A percentile compares a stretch with the other conserved stretches of the same genome.
Evolutionary conservation across 2,113 vertebrate species (phyloP).

Genomic region (Psettodes erumei): DNA sequence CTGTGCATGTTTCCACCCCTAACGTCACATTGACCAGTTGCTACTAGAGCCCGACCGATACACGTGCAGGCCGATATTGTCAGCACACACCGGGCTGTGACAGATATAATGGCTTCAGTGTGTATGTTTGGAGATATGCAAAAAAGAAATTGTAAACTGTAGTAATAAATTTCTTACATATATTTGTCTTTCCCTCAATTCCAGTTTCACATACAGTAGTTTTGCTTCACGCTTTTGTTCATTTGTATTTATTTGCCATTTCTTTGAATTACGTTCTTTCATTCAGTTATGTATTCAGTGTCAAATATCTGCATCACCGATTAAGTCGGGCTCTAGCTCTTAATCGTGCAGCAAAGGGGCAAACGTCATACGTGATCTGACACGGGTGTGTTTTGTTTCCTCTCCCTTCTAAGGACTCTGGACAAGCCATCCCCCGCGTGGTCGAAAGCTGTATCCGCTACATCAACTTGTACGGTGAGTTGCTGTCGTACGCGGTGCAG

Average conservation of each 20-base stretch:
- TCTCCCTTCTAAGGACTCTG: conserved; percentile 88
- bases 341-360: background rate
- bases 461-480: conserved; percentile 98
- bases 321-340: conserved; percentile 32
- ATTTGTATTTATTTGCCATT: background rate
- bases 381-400: conserved; percentile 30
- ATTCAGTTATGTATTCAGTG: too few species aligned
- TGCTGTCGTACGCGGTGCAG: too few species aligned
- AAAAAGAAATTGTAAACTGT: background rate
- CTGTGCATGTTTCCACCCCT: conserved; percentile 37
- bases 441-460: conserved; percentile 98
- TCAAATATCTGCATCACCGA: background rate
- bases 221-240: background rate
- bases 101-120: background rate
- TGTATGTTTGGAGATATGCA: background rate
- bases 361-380: conserved; percentile 24
- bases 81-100: background rate
- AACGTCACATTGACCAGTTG: background rate
- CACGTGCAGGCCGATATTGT: background rate
- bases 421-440: conserved; percentile 94
- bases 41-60: conserved; percentile 22
- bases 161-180: background rate
- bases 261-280: background rate
- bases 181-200: background rate
- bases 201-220: background rate